Percentiles rank a stretch among this genome's conserved stretches.
Conservation (phyloP, 2,113 vertebrate genomes). For the Sclerurus mexicanus region DNA sequence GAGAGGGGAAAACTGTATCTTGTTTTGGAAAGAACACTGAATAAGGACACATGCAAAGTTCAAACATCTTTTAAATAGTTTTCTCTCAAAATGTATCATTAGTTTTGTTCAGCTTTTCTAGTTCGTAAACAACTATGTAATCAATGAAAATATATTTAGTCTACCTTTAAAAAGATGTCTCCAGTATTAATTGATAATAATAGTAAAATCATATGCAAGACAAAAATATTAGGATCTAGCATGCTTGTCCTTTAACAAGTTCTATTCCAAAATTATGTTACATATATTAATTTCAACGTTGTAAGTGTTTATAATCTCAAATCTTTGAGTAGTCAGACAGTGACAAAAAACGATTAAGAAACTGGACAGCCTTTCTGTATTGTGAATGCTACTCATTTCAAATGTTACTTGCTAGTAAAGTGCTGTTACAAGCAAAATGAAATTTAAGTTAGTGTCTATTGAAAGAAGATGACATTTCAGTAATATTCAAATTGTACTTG, state of each 20-base stretch:
- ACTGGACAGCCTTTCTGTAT: neutral
- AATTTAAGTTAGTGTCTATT: slow-evolving; percentile 35
- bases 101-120: slow-evolving; percentile 30
- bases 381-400: slow-evolving; percentile 45
- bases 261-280: slow-evolving; percentile 63
- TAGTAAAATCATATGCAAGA: slow-evolving; percentile 64
- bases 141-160: slow-evolving; percentile 61
- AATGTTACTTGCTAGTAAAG: slow-evolving; percentile 45
- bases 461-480: slow-evolving; percentile 42
- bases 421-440: slow-evolving; percentile 59
- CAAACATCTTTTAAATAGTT: slow-evolving; percentile 24
- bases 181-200: slow-evolving; percentile 35
- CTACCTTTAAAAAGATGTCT: slow-evolving; percentile 52
- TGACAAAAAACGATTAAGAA: slow-evolving; percentile 45
- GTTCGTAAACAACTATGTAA: slow-evolving; percentile 50
- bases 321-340: slow-evolving; percentile 25
- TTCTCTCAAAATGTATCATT: slow-evolving; percentile 32
- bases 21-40: slow-evolving; percentile 32
- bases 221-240: slow-evolving; percentile 60
- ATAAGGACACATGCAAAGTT: slow-evolving; percentile 61
- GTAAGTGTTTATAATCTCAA: slow-evolving; percentile 51
- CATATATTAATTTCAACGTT: slow-evolving; percentile 57
- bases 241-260: slow-evolving; percentile 55
- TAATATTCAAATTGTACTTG: slow-evolving; percentile 39
- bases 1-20: neutral